Base-by-base conservation (phyloP, 2,888 invertebrate species). In the Drosophila koepferae region DNA sequence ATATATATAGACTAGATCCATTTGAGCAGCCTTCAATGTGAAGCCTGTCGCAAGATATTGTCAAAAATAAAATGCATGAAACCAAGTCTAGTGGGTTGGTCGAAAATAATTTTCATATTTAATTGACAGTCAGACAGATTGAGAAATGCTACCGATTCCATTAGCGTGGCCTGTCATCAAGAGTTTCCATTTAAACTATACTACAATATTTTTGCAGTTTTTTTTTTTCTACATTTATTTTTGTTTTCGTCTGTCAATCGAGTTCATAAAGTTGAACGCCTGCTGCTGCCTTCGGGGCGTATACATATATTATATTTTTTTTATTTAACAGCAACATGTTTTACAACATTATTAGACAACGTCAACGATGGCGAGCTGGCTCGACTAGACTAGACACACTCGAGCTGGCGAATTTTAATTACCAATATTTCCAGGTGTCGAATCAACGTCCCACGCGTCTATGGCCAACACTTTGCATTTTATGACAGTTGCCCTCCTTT, bases 321-420 rank as follows among this genome's bases (percentile, higher is more conserved):
- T 81, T 64, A 76, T 72, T 76, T 77, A 86, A 86, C 81, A 75
- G 80, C 77, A 83, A 89, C 85, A 71, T 86, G 85, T 86, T 86
- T 89, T 86, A 89, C 85, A 86, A 86, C 89, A 86, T 86, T 89
- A 86, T 86, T 89, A 86, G 89, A 86, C 83, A 86, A 63, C 74
- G 56, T 64, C 66, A 44, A 40, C 36, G 71, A 40, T 36, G 71
- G n/a, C 28, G 20, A 23, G 12, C 46, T 28, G 28, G 28, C 18
- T 2, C 38, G 38, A 28, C 48, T 28, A 53, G 67, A 46, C 66
- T 28, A 53, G 67, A 46, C 66, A 46, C 66, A 58, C 46, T 51
- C 62, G 63, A 55, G 41, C 18, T 74, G 86, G 80, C 81, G 54
- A 88, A 81, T 86, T 85, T 89, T 85, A 85, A 89, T 85, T 85